Conservation (phyloP, 2,888 invertebrate genomes). For the Macropis europaea region DNA sequence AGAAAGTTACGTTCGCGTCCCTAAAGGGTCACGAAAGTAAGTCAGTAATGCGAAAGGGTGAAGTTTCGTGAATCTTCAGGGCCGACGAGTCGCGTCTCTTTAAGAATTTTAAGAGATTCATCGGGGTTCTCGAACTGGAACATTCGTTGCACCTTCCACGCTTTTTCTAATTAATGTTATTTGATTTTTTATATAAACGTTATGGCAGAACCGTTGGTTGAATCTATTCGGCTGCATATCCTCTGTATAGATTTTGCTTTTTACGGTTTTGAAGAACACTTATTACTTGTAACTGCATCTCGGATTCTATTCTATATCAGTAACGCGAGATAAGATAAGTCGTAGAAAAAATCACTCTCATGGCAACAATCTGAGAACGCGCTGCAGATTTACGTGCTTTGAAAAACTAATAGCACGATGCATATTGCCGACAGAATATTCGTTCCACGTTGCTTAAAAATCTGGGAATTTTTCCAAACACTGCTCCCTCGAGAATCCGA, state of each 20-base stretch:
- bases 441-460: background rate
- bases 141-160: background rate
- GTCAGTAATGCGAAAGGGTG: slow-evolving; percentile 70
- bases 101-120: slow-evolving; percentile 56
- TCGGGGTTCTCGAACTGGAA: background rate
- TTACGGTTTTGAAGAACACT: slow-evolving; percentile 47
- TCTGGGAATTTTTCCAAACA: background rate
- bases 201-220: slow-evolving; percentile 20
- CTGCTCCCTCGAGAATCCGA: background rate
- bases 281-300: slow-evolving; percentile 61
- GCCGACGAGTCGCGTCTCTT: slow-evolving; percentile 54
- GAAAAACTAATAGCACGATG: slow-evolving; percentile 56
- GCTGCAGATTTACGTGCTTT: slow-evolving; percentile 64
- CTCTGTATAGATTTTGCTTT: slow-evolving; percentile 52
- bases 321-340: slow-evolving; percentile 71
- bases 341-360: slow-evolving; percentile 72
- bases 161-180: background rate
- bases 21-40: slow-evolving; percentile 71
- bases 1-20: slow-evolving; percentile 37
- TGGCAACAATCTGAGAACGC: slow-evolving; percentile 77
- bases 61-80: slow-evolving; percentile 53
- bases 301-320: slow-evolving; percentile 72
- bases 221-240: background rate
- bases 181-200: background rate
- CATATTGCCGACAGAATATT: slow-evolving; percentile 41